These are phyloP conservation scores for Sphinx pinastri DNA, from an alignment of 2,888 invertebrate genomes.

Conservation along the genomic window DNA sequence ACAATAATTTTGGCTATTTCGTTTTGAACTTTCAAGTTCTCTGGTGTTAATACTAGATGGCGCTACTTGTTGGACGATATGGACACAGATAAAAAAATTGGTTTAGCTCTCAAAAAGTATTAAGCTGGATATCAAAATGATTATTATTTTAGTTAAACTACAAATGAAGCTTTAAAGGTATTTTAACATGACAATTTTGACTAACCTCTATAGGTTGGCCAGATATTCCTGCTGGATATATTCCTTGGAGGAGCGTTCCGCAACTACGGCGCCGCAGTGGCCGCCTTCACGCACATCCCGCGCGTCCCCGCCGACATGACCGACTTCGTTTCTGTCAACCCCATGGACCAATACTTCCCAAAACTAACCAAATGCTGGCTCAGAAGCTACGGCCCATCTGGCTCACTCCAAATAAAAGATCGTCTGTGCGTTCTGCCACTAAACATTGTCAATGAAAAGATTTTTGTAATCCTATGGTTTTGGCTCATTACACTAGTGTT, in stretches of 20 bases:
- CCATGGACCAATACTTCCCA: slow-evolving; percentile 88
- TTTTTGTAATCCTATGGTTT: slow-evolving; percentile 89
- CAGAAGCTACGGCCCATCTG: slow-evolving; percentile 84
- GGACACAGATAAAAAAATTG: neutral
- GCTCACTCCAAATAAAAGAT: slow-evolving; percentile 82
- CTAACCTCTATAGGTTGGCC: slow-evolving; percentile 80
- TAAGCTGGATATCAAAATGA: too few relatives aligned
- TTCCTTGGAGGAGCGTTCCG: slow-evolving; percentile 86
- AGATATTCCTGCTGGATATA: slow-evolving; percentile 87
- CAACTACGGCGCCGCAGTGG: slow-evolving; percentile 83
- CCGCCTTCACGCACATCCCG: slow-evolving; percentile 71
- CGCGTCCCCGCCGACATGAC: slow-evolving; percentile 54
- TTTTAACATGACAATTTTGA: neutral
- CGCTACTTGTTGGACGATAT: neutral
- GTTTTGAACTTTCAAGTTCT: neutral
- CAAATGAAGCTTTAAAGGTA: neutral
- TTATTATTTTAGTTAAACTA: too few relatives aligned
- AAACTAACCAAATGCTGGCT: slow-evolving; percentile 87
- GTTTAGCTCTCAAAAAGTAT: neutral
- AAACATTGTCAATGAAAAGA: slow-evolving; percentile 91
- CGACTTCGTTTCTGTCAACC: slow-evolving; percentile 79
- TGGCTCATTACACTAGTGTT: slow-evolving; percentile 88
- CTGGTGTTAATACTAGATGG: neutral
- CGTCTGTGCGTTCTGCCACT: slow-evolving; percentile 89
- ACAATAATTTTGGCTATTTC: neutral